Evolutionary conservation across 2,113 vertebrate genomes (phyloP), one percentile per base, ranked within the genome.

Genomic region (Lonchura striata): DNA sequence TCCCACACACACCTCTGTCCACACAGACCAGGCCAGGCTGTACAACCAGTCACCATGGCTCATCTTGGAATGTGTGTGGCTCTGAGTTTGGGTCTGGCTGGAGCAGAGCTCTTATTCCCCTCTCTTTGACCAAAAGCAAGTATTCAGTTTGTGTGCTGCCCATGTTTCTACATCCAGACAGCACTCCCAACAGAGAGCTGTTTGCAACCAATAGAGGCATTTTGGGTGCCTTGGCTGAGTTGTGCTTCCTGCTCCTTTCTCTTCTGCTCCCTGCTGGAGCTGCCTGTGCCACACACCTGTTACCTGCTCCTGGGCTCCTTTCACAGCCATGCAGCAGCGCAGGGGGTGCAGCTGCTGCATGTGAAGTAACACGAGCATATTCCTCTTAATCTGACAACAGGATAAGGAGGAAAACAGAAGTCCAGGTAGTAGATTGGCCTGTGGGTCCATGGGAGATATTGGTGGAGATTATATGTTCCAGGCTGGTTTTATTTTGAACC

Each of bases 401-500:
- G 2, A 16, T 27, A 28, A 61, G n/a, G 18, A 78, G 22, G 5
- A 83, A 83, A 37, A 18, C 42, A 44, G 35, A 94, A 81, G 15
- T 11, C 10, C 15, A 59, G 25, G 8, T 42, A 21, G 13, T 7
- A 37, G 13, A 10, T 47, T 39, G 10, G 30, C 21, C 69, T 82
- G 39, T 1, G 1, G 11, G 12, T 11, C 47, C 3, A 1, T 8
- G 20, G 39, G 13, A 60, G 15, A n/a, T 9, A 47, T 44, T 15
- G 21, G 17, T 44, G 16, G 27, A 82, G 28, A 10, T 60, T 47
- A n/a, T 6, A 10, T 13, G 30, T 37, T 75, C 16, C 35, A 87
- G 44, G 8, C 9, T 47, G 18, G 9, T 56, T 60, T 76, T 41
- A 28, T 52, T 90, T 82, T 72, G 53, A 85, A 31, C 18, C 14